Evolutionary conservation across 2,888 invertebrate genomes (phyloP).

Genomic region (Tetranychus piercei): DNA sequence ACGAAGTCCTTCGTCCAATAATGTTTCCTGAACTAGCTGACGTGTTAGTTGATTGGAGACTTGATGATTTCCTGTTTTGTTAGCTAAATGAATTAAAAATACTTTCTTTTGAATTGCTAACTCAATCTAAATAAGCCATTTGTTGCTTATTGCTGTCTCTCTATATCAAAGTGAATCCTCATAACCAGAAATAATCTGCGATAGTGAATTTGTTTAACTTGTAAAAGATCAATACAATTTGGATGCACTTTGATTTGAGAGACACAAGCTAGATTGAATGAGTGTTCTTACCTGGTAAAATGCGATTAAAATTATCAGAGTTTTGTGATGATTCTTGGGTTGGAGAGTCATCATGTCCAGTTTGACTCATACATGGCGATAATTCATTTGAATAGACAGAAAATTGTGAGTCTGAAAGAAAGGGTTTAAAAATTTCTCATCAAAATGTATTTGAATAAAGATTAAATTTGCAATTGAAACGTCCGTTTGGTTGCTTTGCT

Average conservation of each 20-base stretch:
- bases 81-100: slow-evolving; percentile 14
- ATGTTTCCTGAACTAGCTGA: slow-evolving; percentile 33
- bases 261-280: not conserved
- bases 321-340: slow-evolving; percentile 13
- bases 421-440: not conserved
- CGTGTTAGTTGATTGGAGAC: slow-evolving; percentile 26
- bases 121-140: not conserved
- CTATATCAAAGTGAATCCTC: too few relatives aligned
- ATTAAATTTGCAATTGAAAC: not conserved
- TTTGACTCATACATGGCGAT: slow-evolving; percentile 14
- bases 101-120: slow-evolving; percentile 15
- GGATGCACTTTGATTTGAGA: slow-evolving; percentile 4
- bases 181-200: too few relatives aligned
- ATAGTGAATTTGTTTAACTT: not conserved
- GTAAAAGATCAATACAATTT: not conserved
- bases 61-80: slow-evolving; percentile 14
- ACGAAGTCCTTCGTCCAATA: slow-evolving; percentile 37
- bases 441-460: not conserved
- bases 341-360: slow-evolving; percentile 15
- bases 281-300: slow-evolving; percentile 13
- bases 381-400: slow-evolving; percentile 38
- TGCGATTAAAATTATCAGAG: slow-evolving; percentile 13
- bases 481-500: not conserved
- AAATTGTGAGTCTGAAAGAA: slow-evolving; percentile 46
- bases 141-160: not conserved